Evolutionary conservation across 2,888 invertebrate genomes (phyloP), one percentile per base, ranked within the genome.

Genomic region (Tetramorium bicarinatum): DNA sequence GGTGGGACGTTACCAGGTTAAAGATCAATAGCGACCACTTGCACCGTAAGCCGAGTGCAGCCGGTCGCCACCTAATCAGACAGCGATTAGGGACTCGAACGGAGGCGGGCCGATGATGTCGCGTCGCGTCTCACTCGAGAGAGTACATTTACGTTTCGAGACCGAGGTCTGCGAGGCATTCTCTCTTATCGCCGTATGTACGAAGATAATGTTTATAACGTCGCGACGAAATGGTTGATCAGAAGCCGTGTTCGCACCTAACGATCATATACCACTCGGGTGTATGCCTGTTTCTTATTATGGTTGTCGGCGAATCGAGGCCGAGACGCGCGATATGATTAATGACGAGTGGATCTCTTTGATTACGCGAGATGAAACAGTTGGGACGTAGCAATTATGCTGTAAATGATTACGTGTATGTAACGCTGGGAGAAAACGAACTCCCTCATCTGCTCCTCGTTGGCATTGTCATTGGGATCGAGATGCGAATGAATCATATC

Each of bases 11-110:
- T 34, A 21, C 38, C 41, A 67, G 89, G 84, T 88, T 83, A 67
- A 47, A 74, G 84, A 83, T 87, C 80, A 85, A 72, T 38, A 47
- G 38, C 49, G 67, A 49, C 21, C 56, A 71, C 62, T 89, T 79
- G 82, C 85, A 81, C 59, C 59, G 75, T 67, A 44, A 77, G n/a
- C 41, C 47, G 25, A 66, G 69, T 52, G 56, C 81, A 80, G 61
- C 83, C 85, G 82, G 83, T 85, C 54, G 82, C 61, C 29, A 29
- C 29, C 66, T 67, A 67, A 67, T 67, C 66, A 47, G 11, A 25
- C 15, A 9, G 11, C 47, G 84, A 88, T 89, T 86, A 84, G 34
- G 25, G 41, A 54, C 54, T 61, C 13, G 29, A 59, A 56, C 34
- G 59, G 54, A 72, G n/a, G 59, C n/a, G 41, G 29, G 29, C 3